Conservation (phyloP, 2,888 invertebrate species). For the Xestoiulus laeticollis region DNA sequence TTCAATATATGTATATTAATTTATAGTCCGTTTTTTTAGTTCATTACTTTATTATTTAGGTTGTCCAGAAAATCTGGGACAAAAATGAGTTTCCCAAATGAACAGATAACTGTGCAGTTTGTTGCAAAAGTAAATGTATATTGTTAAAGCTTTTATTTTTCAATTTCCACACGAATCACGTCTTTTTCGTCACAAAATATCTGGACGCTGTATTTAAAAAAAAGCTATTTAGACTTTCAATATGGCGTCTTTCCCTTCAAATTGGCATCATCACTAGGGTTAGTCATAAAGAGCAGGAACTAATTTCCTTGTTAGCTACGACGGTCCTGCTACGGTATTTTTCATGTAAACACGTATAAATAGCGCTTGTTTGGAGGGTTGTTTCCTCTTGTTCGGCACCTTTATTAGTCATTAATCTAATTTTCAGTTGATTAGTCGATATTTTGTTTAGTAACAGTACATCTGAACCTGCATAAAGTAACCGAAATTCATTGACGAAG, state of each 20-base stretch:
- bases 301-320: neutral
- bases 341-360: constrained; percentile 14
- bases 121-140: too few species aligned
- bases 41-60: too few species aligned
- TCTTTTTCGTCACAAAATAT: too few species aligned
- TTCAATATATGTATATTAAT: too few species aligned
- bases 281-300: neutral
- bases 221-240: neutral
- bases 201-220: neutral
- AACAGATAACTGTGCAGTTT: too few species aligned
- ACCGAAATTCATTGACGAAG: neutral
- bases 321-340: neutral
- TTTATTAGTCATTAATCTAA: constrained; percentile 25
- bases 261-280: neutral
- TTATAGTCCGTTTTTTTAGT: too few species aligned
- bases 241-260: neutral
- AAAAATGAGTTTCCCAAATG: too few species aligned
- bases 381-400: constrained; percentile 38
- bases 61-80: too few species aligned
- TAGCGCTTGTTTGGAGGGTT: neutral
- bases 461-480: neutral
- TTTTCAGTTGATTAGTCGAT: neutral
- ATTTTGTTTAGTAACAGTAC: neutral
- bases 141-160: too few species aligned
- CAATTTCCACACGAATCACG: too few species aligned